Conservation (phyloP, 2,797 vertebrate genomes). For the Parauchenoglanis ngamensis region DNA sequence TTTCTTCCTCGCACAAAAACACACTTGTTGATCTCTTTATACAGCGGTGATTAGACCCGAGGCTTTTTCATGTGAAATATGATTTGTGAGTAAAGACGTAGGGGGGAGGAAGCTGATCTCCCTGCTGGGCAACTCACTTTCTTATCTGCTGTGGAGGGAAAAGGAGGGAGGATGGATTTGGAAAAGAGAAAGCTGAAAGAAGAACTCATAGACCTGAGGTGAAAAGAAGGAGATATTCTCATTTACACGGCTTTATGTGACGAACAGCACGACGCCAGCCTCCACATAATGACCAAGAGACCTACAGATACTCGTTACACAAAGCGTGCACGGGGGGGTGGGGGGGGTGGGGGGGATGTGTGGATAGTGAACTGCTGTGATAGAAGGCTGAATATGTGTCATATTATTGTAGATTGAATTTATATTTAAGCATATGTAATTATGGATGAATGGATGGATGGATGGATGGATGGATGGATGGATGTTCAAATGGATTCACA, state of each 20-base stretch:
- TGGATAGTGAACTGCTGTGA: no score
- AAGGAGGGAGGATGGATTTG: background rate
- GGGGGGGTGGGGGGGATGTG: no score
- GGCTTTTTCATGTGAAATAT: conserved; percentile 31
- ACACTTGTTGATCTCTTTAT: conserved; percentile 42
- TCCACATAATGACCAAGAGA: conserved; percentile 70
- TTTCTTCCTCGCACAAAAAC: conserved; percentile 28
- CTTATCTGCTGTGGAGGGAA: conserved; percentile 25
- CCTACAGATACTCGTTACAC: conserved; percentile 26
- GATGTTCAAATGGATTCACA: background rate
- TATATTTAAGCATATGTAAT: no score
- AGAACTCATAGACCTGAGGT: conserved; percentile 16
- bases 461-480: background rate
- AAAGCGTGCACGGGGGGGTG: background rate
- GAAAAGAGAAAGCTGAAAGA: conserved; percentile 3
- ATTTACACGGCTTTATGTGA: conserved; percentile 92
- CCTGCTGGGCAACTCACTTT: conserved; percentile 24
- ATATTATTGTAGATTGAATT: no score
- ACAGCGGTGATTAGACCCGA: background rate
- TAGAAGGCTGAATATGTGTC: no score
- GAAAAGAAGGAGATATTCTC: conserved; percentile 76
- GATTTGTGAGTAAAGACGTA: conserved; percentile 3
- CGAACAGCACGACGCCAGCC: conserved; percentile 83
- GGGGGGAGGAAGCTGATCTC: background rate
- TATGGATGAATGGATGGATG: background rate